Evolutionary conservation across 2,797 vertebrate species (phyloP).

Genomic region (Acanthurus leucopareius): DNA sequence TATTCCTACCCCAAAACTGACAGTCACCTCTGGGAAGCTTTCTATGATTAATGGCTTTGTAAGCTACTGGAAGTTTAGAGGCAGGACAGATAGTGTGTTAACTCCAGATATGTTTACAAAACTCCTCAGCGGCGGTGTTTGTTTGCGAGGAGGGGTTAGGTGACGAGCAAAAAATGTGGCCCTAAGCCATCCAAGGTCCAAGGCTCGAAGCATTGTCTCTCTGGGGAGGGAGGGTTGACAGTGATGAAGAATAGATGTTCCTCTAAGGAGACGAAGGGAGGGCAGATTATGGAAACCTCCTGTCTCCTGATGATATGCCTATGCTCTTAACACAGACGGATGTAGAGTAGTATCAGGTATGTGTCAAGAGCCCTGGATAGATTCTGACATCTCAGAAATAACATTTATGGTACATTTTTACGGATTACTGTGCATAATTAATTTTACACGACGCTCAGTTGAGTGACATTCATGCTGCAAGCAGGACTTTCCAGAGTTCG

Average conservation of each 20-base stretch:
- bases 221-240: conserved; percentile 79
- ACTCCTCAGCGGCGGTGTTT: conserved; percentile 78
- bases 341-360: conserved; percentile 80
- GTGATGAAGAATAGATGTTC: conserved; percentile 82
- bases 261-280: conserved; percentile 80
- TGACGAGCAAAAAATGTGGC: conserved; percentile 73
- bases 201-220: conserved; percentile 78
- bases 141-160: conserved; percentile 79
- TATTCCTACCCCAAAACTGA: conserved; percentile 77
- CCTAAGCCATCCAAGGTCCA: conserved; percentile 64
- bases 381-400: conserved; percentile 70
- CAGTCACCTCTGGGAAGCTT: conserved; percentile 83
- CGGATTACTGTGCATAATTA: conserved; percentile 65
- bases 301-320: conserved; percentile 78
- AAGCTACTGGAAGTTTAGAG: conserved; percentile 82
- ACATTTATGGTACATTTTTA: conserved; percentile 75
- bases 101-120: conserved; percentile 83
- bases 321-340: conserved; percentile 80
- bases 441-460: conserved; percentile 64
- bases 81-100: conserved; percentile 71
- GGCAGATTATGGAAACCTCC: conserved; percentile 79
- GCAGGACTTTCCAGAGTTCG: conserved; percentile 58
- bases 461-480: conserved; percentile 65
- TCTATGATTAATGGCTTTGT: conserved; percentile 84
- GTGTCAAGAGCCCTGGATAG: conserved; percentile 73